phyloP scores from a whole-genome alignment of 2,888 invertebrate species.

The Drosophila nigricruria region DNA sequence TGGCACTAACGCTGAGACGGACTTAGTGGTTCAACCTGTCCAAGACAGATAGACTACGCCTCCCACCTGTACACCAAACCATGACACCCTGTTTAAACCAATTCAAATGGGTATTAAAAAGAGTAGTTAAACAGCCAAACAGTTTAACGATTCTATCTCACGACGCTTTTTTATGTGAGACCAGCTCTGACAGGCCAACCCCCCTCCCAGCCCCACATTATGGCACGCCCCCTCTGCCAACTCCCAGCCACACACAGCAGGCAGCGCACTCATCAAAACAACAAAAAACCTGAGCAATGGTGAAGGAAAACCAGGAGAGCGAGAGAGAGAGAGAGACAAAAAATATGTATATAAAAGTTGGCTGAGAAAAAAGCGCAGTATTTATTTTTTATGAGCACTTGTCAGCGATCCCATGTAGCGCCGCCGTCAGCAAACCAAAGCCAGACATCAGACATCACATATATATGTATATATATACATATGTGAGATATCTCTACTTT shows the following conservation, averaged over 20 bases:
- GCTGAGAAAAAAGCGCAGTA: slow-evolving; percentile 57
- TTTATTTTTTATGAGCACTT: slow-evolving; percentile 76
- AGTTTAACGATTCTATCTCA: slow-evolving; percentile 70
- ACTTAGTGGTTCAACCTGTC: background rate
- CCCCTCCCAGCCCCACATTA: background rate
- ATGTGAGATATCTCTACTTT: background rate
- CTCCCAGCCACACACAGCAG: slow-evolving; percentile 11
- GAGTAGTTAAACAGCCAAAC: slow-evolving; percentile 37
- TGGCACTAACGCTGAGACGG: too few relatives aligned
- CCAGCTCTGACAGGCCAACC: slow-evolving; percentile 29
- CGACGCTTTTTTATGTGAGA: slow-evolving; percentile 58
- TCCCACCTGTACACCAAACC: background rate
- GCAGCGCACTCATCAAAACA: slow-evolving; percentile 40
- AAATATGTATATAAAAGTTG: slow-evolving; percentile 12
- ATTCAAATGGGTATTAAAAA: slow-evolving; percentile 11
- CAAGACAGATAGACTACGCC: background rate
- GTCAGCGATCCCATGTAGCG: slow-evolving; percentile 71
- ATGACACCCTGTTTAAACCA: background rate
- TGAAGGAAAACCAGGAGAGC: slow-evolving; percentile 21
- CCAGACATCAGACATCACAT: slow-evolving; percentile 8
- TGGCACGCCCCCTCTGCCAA: slow-evolving; percentile 1
- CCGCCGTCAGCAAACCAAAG: slow-evolving; percentile 41
- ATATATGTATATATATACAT: background rate
- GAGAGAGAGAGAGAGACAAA: slow-evolving; percentile 8
- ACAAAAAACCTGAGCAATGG: slow-evolving; percentile 52